Evolutionary conservation across 2,113 vertebrate genomes (phyloP).

Genomic region (Callorhinus ursinus): DNA sequence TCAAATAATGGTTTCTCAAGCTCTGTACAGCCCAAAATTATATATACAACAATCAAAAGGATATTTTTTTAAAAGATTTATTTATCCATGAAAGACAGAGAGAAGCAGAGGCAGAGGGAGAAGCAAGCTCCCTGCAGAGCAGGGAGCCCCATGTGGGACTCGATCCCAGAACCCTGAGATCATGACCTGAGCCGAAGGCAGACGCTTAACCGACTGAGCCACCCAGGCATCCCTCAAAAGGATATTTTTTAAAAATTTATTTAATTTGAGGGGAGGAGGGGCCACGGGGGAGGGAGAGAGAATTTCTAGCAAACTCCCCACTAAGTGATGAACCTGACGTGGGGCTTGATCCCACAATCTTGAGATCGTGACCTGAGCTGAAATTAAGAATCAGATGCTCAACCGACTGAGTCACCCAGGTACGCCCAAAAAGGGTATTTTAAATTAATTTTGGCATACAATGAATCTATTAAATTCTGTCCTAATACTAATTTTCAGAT

Average conservation of each 20-base stretch:
- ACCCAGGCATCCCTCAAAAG: not conserved
- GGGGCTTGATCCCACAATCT: not conserved
- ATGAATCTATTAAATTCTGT: conserved; percentile 24
- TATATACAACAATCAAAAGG: not conserved
- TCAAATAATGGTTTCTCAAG: conserved; percentile 1
- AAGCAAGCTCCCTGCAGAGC: no score
- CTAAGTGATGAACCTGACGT: not conserved
- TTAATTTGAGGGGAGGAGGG: no score
- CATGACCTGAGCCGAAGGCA: no score
- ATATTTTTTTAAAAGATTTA: not conserved
- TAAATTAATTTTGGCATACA: conserved; percentile 36
- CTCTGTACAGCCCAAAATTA: not conserved
- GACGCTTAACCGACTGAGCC: no score
- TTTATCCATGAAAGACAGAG: no score
- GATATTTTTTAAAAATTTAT: not conserved
- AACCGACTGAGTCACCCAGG: not conserved
- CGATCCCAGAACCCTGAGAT: no score
- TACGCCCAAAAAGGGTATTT: not conserved
- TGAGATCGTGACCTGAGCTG: not conserved
- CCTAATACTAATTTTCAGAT: conserved; percentile 13
- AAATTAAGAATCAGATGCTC: no score
- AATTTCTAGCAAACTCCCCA: not conserved
- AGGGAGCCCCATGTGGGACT: no score
- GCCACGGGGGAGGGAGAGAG: not conserved
- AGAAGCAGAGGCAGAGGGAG: no score